phyloP scores from a whole-genome alignment of 2,797 vertebrate genomes.

The Bryconaethiops microstoma region DNA sequence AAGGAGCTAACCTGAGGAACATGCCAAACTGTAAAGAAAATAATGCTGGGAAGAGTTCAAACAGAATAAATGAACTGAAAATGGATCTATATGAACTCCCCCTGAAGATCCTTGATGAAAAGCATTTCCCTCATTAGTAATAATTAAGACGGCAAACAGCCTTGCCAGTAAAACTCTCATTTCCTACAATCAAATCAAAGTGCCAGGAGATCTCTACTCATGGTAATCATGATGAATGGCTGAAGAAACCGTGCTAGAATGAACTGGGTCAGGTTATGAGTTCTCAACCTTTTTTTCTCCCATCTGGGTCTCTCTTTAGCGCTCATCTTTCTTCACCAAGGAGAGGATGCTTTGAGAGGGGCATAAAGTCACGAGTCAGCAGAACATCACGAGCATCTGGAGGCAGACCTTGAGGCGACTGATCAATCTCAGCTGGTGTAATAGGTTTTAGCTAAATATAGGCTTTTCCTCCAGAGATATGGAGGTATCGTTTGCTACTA shows the following conservation, averaged over 20 bases:
- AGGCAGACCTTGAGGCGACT: conserved; percentile 42
- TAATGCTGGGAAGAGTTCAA: not conserved
- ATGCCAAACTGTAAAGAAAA: not conserved
- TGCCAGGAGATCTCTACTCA: conserved; percentile 5
- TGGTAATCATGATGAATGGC: conserved; percentile 27
- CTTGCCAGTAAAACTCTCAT: conserved; percentile 9
- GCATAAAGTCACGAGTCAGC: conserved; percentile 40
- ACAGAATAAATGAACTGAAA: not conserved
- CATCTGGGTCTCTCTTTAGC: conserved; percentile 26
- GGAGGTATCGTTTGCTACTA: not conserved
- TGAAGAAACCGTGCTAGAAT: conserved; percentile 2
- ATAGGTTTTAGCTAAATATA: conserved; percentile 49
- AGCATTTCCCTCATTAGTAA: not conserved
- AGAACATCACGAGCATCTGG: conserved; percentile 15
- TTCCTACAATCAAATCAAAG: conserved; percentile 32
- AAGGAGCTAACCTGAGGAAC: not conserved
- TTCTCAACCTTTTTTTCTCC: conserved; percentile 50
- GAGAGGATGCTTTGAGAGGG: conserved; percentile 4
- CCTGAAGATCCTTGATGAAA: not conserved
- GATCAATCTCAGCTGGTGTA: conserved; percentile 28
- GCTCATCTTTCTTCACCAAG: conserved; percentile 17
- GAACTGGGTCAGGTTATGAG: conserved; percentile 57
- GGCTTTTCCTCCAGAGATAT: conserved; percentile 1
- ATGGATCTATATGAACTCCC: not conserved
- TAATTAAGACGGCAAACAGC: not conserved